Conservation (phyloP, 2,888 invertebrate genomes). For the Eretmocerus hayati region DNA sequence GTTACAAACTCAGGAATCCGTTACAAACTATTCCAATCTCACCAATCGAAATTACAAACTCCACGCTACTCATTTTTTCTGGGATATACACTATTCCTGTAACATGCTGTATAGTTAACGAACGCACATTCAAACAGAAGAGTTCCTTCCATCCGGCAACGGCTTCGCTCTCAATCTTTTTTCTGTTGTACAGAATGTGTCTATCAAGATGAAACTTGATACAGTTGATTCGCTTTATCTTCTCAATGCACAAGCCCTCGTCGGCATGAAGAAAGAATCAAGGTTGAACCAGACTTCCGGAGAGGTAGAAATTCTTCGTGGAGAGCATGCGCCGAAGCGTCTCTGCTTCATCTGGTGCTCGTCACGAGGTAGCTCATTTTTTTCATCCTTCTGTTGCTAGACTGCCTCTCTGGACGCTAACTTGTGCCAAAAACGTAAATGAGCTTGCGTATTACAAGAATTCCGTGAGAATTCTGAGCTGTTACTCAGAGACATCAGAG, state of each 20-base stretch:
- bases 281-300: conserved; percentile 75
- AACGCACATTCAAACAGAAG: conserved; percentile 85
- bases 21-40: no score
- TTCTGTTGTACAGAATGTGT: conserved; percentile 82
- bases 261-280: conserved; percentile 72
- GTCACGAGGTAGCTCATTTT: conserved; percentile 72
- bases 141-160: conserved; percentile 80
- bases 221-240: conserved; percentile 86
- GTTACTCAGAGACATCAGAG: conserved; percentile 58
- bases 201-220: conserved; percentile 82
- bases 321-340: conserved; percentile 88
- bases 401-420: conserved; percentile 63
- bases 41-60: no score
- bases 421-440: conserved; percentile 35
- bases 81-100: no score
- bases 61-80: no score
- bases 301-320: conserved; percentile 56
- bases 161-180: conserved; percentile 94
- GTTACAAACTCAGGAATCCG: no score
- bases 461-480: conserved; percentile 51
- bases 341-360: conserved; percentile 76
- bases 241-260: conserved; percentile 70
- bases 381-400: conserved; percentile 85
- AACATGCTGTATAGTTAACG: conserved; percentile 85
- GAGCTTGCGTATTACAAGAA: conserved; percentile 37